Evolutionary conservation across 1,140 invertebrate genomes (phyloP).

Genomic region (Bombus pyrosoma): DNA sequence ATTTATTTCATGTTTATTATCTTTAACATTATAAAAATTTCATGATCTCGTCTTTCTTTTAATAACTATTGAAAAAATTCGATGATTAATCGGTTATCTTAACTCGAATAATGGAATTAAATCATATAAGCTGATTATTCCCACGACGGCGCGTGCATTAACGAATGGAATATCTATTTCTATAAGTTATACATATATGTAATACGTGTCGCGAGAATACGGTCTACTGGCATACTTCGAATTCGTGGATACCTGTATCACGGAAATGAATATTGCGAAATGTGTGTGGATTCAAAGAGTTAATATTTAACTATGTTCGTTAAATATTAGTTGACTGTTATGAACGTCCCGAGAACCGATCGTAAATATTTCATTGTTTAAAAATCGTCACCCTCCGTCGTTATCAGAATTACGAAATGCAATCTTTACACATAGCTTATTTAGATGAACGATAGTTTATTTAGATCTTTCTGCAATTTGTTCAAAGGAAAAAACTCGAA

Average conservation of each 20-base stretch:
- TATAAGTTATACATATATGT: background rate
- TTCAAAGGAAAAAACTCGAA: background rate
- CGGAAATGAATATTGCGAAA: constrained; percentile 48
- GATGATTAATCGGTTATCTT: background rate
- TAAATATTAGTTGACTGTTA: constrained; percentile 51
- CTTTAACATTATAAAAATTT: background rate
- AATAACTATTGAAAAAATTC: background rate
- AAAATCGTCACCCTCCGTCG: constrained; percentile 12
- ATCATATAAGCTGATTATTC: background rate
- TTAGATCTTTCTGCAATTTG: no score
- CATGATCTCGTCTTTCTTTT: background rate
- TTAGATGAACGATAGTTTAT: background rate
- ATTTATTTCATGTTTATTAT: background rate
- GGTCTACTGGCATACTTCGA: constrained; percentile 46
- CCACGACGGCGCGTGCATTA: background rate
- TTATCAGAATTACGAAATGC: background rate
- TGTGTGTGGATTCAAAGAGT: constrained; percentile 49
- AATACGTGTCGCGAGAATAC: background rate
- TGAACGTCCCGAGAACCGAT: constrained; percentile 43
- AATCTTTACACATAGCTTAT: background rate
- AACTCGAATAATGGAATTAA: background rate
- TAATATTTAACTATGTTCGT: constrained; percentile 54
- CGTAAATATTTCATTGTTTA: constrained; percentile 46
- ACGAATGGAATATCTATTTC: background rate
- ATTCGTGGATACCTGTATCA: constrained; percentile 6